Base-by-base conservation (phyloP, 2,888 invertebrate genomes). In the Eudemis profundana region DNA sequence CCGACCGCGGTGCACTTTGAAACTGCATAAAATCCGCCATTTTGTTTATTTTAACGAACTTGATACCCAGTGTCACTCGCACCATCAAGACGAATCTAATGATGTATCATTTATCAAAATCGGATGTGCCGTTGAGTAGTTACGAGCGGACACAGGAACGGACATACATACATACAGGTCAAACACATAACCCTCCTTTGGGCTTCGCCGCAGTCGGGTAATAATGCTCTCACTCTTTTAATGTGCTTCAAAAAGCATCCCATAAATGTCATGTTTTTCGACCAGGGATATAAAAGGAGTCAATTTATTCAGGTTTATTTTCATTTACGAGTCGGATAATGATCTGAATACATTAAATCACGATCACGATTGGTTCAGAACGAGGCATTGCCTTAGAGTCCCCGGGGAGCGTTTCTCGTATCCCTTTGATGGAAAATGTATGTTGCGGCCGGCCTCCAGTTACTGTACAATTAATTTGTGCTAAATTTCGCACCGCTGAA, bases 391-490 rank as follows among this genome's bases (percentile, higher is more conserved):
- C 56, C 47, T 36, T 21, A 53, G 19, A 63, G 63, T 38, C 74
- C 77, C 73, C 61, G 47, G 71, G 72, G 76, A 70, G 74, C 61
- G 59, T 64, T 67, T 57, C 72, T 75, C 72, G 62, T 82, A 81
- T 78, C 83, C 85, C 82, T 86, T 83, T 86, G 86, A 88, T 86
- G 86, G 86, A 81, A 83, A 85, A 84, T 86, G 84, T 85, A 80
- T 86, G 86, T 86, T 84, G 84, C 68, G 86, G 85, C 73, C 71
- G 75, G 75, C 70, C 75, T 74, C 71, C 76, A 77, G 78, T 79
- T 81, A 75, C 78, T 79, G 74, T 80, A 81, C 85, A 82, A 85
- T 85, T 86, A 85, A 85, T 86, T 85, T 81, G 74, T 76, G 76
- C 79, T 78, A 81, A 84, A 83, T 83, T 78, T 79, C 76, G 70